Evolutionary conservation across 2,888 invertebrate genomes (phyloP), one percentile per base, ranked within the genome.

Genomic region (Strigamia transsilvanica): DNA sequence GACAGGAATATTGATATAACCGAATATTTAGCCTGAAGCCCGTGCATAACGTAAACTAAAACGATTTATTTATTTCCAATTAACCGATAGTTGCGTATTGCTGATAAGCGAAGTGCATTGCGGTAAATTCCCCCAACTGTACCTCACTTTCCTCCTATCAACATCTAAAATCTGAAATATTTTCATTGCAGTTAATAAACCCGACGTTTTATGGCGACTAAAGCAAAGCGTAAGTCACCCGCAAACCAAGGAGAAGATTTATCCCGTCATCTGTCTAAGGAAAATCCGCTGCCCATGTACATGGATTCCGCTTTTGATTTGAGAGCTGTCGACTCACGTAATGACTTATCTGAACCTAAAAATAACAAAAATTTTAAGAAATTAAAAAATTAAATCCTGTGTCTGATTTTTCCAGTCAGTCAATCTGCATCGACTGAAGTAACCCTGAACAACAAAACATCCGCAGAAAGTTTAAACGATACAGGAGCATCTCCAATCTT

Each of bases 101-200:
- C 46, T 12, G 9, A 15, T n/a, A 46, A 46, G 46, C 46, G 46
- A 15, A n/a, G 12, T 46, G 46, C 46, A 46, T 15, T 46, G 46
- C 46, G 46, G 46, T 46, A 46, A 46, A 46, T 46, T 46, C 15
- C 46, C 46, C 15, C 80, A 77, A 66, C 82, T 18, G 56, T 23
- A 21, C 5, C 18, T 10, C 61, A 61, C 23, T 61, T 61, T 18
- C 1, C 7, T 0, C 18, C 3, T 10, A 80, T 56, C 27, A 9
- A 23, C 18, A 21, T 61, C 61, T 61, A 12, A 61, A 61, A 9
- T 18, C 13, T 61, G 21, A 61, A 18, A 23, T 18, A 21, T 21
- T 61, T 6, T 61, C 23, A 4, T 23, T 23, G 51, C 61, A 61
- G 61, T 23, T 61, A 7, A 61, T n/a, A 23, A 21, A n/a, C 46